Base-by-base conservation (phyloP, 2,113 vertebrate genomes). In the Gasterosteus aculeatus region DNA sequence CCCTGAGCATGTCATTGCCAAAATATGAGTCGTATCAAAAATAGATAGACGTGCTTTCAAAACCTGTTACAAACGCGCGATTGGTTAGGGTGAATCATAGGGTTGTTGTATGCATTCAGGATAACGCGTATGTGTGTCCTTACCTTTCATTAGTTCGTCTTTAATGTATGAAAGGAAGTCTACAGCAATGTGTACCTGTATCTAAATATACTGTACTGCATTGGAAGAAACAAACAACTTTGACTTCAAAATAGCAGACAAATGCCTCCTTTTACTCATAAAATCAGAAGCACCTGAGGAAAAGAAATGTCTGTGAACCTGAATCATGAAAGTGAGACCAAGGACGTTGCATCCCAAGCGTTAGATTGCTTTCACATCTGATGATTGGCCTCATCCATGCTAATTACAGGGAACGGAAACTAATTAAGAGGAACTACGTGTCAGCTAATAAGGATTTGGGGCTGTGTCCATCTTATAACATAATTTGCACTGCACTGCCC, bases 351-450 rank as follows among this genome's bases (percentile, higher is more conserved):
- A 95, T 95, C 91, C 93, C 95, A 95, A 94, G 96, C 95, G 95
- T 95, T 95, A 96, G 95, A 96, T 95, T 96, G 96, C 96, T 96
- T 98, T 96, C 95, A 95, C 96, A 96, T 96, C 95, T 95, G 94
- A 95, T 97, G 96, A 98, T 98, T 97, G 97, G 96, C 94, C 94
- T 95, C 95, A 95, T 96, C 94, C 92, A 91, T 93, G 95, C 94
- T 98, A 98, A 98, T 97, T 98, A 96, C 94, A 94, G 89, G 94
- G 95, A 96, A 96, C 96, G 95, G 95, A 97, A 94, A 95, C 96
- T 98, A 98, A 98, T 98, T 98, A 98, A 95, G 95, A 97, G 95
- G 95, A 97, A 95, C 95, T 95, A 95, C 93, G 95, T 95, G 95
- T 96, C 95, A 89, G 95, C 95, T 98, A 97, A 97, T 98, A 95